phyloP scores from a whole-genome alignment of 2,888 invertebrate species.

The Lymantria dispar region DNA sequence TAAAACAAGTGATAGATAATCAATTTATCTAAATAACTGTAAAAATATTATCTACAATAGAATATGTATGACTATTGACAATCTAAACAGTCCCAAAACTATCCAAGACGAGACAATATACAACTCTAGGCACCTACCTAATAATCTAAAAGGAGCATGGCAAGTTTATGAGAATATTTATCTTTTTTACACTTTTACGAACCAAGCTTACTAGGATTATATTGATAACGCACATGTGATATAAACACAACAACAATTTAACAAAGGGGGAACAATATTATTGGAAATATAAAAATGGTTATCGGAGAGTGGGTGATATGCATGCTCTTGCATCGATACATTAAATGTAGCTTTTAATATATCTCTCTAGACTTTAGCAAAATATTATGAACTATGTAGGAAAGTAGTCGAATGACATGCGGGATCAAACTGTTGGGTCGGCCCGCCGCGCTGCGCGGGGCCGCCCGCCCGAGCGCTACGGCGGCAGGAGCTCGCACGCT shows the following conservation, averaged over 20 bases:
- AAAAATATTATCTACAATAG: constrained; percentile 13
- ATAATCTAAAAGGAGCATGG: too few species aligned
- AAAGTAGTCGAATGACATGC: constrained; percentile 45
- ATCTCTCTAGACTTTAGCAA: not conserved
- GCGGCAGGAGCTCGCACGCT: constrained; percentile 31
- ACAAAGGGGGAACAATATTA: constrained; percentile 30
- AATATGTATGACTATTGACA: not conserved
- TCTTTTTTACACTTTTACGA: constrained; percentile 1
- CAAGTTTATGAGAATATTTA: too few species aligned
- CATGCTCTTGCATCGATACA: constrained; percentile 43
- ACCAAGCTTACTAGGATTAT: constrained; percentile 39
- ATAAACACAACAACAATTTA: constrained; percentile 56
- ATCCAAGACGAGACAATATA: too few species aligned
- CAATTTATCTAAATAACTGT: constrained; percentile 14
- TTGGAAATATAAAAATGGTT: constrained; percentile 29
- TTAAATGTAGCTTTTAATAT: constrained; percentile 13
- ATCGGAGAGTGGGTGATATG: constrained; percentile 33
- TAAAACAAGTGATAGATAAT: not conserved
- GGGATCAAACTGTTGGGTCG: constrained; percentile 45
- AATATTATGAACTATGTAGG: not conserved
- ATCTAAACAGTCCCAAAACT: constrained; percentile 4
- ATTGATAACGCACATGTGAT: constrained; percentile 37
- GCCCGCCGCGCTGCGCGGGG: not conserved
- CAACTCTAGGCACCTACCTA: too few species aligned
- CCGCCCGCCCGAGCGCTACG: constrained; percentile 2